Evolutionary conservation across 2,113 vertebrate species (phyloP), one percentile per base, ranked within the genome.

Genomic region (Corapipo altera): DNA sequence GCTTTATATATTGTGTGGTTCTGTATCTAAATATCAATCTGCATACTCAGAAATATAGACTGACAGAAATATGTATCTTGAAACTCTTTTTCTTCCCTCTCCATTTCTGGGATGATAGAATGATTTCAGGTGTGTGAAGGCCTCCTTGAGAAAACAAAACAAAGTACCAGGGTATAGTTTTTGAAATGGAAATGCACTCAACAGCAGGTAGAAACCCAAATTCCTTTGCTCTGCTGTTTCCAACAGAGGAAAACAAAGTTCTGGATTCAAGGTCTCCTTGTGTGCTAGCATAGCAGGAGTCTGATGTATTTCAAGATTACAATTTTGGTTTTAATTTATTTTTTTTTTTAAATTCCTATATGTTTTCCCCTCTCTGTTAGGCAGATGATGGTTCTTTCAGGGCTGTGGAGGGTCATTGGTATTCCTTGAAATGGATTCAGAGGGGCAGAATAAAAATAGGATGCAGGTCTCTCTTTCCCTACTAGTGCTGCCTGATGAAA

Each of bases 101-200:
- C 26, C 16, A 21, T 2, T 75, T 77, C 57, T 54, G 46, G 39
- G 52, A 73, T 49, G 46, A 88, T 64, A 13, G 80, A 77, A 95
- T 22, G 35, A 81, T 72, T 93, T 95, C 66, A 83, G 58, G 28
- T 85, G 64, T 41, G 20, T 73, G 27, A 74, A 75, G 30, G 0
- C 11, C 57, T 28, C 46, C 72, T 85, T 78, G 17, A 54, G 55
- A 69, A 82, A 89, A 75, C 22, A 62, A 62, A 89, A 64, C 2
- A 3, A 76, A 88, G 22, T 41, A 39, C 13, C 12, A 44, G 14
- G 11, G 6, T 54, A n/a, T 59, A 70, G 37, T 30, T 92, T 96
- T 85, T 94, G 71, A 93, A 96, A 88, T 93, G 81, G 65, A 96
- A 95, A 92, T 89, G 23, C 26, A 85, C 12, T 18, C 70, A 82